Percentiles rank a stretch among this genome's conserved stretches.
phyloP scores from a whole-genome alignment of 1,140 invertebrate genomes.

The Himalopsyche phryganea region DNA sequence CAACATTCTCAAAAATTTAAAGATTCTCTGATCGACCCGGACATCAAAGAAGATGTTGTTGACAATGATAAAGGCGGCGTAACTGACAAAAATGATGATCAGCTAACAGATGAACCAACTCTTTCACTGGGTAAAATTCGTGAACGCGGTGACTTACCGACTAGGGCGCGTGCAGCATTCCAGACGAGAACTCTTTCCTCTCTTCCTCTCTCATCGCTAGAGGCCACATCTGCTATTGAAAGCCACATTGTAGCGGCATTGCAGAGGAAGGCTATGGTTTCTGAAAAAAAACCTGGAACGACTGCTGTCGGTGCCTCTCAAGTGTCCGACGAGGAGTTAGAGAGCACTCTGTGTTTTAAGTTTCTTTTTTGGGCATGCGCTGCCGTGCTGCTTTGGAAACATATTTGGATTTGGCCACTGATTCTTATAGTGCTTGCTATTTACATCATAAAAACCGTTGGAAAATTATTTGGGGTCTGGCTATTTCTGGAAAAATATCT shows the following conservation, averaged over 20 bases:
- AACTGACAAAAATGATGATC: background rate
- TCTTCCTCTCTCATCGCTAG: slow-evolving; percentile 41
- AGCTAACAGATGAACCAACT: background rate
- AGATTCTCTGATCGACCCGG: background rate
- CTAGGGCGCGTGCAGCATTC: slow-evolving; percentile 42
- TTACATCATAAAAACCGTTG: slow-evolving; percentile 43
- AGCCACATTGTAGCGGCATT: slow-evolving; percentile 43
- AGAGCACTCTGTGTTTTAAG: slow-evolving; percentile 49
- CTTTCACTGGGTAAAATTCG: background rate
- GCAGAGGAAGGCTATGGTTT: slow-evolving; percentile 46
- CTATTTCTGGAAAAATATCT: slow-evolving; percentile 48
- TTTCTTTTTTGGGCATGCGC: slow-evolving; percentile 47
- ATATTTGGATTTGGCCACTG: slow-evolving; percentile 49
- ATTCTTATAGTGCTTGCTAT: slow-evolving; percentile 48
- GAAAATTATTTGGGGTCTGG: slow-evolving; percentile 51
- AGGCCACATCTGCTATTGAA: slow-evolving; percentile 42
- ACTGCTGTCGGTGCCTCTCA: slow-evolving; percentile 1
- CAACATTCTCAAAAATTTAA: slow-evolving; percentile 18
- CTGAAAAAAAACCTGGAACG: slow-evolving; percentile 30
- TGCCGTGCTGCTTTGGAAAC: slow-evolving; percentile 51
- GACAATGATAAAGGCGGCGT: background rate
- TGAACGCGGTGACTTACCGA: slow-evolving; percentile 21
- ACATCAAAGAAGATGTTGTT: background rate
- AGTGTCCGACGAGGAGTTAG: slow-evolving; percentile 38
- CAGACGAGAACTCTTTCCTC: slow-evolving; percentile 50